phyloP scores from a whole-genome alignment of 2,797 vertebrate genomes.

The Chelonia mydas region DNA sequence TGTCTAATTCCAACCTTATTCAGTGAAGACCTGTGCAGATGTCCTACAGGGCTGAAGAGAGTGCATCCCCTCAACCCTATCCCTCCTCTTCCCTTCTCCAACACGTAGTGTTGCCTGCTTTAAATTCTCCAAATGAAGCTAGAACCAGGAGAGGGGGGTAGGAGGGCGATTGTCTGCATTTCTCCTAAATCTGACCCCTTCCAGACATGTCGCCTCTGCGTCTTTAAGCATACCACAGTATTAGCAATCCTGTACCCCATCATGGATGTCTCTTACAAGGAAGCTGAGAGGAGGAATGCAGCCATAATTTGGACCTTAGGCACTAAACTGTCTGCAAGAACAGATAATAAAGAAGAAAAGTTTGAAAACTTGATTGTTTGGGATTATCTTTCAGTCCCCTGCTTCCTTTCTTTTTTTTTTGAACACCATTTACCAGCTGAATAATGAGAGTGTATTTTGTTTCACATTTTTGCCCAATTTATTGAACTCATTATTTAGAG shows the following conservation, averaged over 20 bases:
- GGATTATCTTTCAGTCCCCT: neutral
- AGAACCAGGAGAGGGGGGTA: neutral
- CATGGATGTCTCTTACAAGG: neutral
- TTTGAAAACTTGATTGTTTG: neutral
- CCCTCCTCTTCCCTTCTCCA: neutral
- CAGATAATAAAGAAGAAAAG: neutral
- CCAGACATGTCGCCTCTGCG: neutral
- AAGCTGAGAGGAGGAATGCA: neutral
- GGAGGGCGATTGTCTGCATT: accelerated
- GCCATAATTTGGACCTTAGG: neutral
- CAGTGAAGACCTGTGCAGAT: neutral
- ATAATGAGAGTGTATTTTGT: neutral
- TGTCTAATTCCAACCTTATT: neutral
- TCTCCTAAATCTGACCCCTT: neutral
- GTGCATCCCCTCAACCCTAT: neutral
- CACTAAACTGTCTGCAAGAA: neutral
- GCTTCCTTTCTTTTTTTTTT: neutral
- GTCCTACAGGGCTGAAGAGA: neutral
- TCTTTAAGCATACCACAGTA: neutral
- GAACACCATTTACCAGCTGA: neutral
- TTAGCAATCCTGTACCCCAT: neutral
- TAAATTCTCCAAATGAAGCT: neutral
- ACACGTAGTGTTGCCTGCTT: neutral
- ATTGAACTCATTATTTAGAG: neutral
- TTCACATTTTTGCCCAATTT: neutral